Evolutionary conservation across 2,113 vertebrate species (phyloP).

Genomic region (Cardinalis cardinalis): DNA sequence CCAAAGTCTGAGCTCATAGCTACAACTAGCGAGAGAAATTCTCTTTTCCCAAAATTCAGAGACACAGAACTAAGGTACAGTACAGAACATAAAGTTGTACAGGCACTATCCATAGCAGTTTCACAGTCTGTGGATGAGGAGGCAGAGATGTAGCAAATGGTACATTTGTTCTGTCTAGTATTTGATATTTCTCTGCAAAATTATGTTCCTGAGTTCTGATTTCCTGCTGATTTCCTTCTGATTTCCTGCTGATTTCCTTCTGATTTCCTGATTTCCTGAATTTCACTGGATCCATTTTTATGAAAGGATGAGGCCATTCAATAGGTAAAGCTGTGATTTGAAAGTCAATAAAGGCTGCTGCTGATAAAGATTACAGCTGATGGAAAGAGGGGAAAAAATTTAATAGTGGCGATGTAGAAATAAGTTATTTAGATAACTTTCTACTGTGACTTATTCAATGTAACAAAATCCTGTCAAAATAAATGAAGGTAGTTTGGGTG

Average conservation of each 20-base stretch:
- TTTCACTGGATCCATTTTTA: neutral
- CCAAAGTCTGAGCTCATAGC: neutral
- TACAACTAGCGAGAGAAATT: neutral
- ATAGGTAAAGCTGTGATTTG: neutral
- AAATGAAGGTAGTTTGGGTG: neutral
- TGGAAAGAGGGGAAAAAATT: neutral
- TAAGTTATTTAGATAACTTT: neutral
- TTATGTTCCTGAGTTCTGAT: neutral
- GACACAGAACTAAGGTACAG: neutral
- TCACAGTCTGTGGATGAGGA: neutral
- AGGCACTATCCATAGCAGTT: neutral
- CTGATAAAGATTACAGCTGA: neutral
- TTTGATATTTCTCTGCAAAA: neutral
- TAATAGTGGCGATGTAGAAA: neutral
- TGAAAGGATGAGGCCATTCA: neutral
- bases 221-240: neutral
- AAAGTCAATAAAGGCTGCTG: neutral
- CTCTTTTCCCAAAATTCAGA: neutral
- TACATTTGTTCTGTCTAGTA: neutral
- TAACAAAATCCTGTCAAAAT: neutral
- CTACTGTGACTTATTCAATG: neutral
- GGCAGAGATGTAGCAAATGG: neutral
- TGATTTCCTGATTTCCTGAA: neutral
- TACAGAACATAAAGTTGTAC: neutral
- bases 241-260: neutral